Evolutionary conservation across 2,113 vertebrate genomes (phyloP).

Genomic region (Gracilinanus agilis): DNA sequence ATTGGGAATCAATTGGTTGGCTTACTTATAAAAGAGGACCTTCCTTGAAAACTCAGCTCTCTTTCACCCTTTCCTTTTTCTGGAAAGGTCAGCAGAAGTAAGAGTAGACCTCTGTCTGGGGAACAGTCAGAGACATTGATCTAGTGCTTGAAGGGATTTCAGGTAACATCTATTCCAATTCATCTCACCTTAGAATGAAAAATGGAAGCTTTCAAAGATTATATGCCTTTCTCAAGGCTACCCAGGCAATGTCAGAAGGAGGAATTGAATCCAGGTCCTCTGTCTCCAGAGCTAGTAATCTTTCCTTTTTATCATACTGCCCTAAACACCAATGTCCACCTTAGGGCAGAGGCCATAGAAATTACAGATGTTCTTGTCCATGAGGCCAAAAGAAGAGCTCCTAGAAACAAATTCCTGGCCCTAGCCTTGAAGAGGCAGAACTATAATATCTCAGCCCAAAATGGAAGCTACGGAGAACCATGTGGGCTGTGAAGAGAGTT

Average conservation of each 20-base stretch:
- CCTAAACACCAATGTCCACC: neutral
- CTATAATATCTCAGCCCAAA: neutral
- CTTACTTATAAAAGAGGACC: neutral
- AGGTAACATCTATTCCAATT: neutral
- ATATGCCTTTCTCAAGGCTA: neutral
- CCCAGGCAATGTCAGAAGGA: neutral
- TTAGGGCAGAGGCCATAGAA: neutral
- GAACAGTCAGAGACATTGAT: neutral
- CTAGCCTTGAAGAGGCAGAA: neutral
- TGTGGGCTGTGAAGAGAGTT: neutral
- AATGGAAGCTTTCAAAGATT: neutral
- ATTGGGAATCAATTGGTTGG: neutral
- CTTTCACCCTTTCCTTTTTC: neutral
- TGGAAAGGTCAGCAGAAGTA: neutral
- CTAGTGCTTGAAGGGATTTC: neutral
- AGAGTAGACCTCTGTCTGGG: neutral
- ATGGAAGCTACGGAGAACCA: neutral
- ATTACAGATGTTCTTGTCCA: neutral
- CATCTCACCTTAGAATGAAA: neutral
- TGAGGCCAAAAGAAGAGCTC: neutral
- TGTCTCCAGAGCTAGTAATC: neutral
- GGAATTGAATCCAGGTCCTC: neutral
- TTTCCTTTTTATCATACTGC: neutral
- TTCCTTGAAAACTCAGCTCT: neutral
- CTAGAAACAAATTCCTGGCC: neutral